A percentile compares a stretch with the other conserved stretches of the same genome.
Conservation (phyloP, 2,797 vertebrate species). For the Miichthys miiuy region DNA sequence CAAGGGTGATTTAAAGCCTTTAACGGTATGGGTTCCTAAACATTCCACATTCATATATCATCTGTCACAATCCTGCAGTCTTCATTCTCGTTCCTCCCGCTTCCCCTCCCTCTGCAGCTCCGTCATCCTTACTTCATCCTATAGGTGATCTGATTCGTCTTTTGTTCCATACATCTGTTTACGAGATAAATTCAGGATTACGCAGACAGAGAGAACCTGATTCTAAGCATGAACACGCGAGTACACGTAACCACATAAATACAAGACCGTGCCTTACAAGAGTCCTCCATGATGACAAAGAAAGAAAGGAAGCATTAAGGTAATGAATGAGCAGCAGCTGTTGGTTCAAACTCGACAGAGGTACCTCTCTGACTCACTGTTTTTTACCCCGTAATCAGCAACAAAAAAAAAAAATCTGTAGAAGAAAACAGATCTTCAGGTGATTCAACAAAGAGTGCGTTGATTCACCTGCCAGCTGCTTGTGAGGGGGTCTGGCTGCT, state of each 20-base stretch:
- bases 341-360: constrained; percentile 45
- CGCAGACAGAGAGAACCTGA: constrained; percentile 9
- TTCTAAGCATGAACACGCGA: neutral
- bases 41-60: constrained; percentile 38
- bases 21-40: constrained; percentile 32
- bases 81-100: neutral
- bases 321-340: constrained; percentile 67
- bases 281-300: constrained; percentile 36
- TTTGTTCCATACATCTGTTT: neutral
- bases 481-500: constrained; percentile 37
- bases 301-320: constrained; percentile 36
- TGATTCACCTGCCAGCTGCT: constrained; percentile 80
- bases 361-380: constrained; percentile 58
- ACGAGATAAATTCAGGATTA: neutral
- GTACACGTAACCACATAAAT: constrained; percentile 24
- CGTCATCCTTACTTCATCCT: neutral
- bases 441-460: constrained; percentile 75
- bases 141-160: neutral
- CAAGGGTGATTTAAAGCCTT: constrained; percentile 41
- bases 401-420: constrained; percentile 20
- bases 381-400: constrained; percentile 60
- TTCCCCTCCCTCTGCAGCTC: neutral
- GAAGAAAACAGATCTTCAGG: constrained; percentile 57
- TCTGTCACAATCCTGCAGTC: constrained; percentile 10
- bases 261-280: neutral